Conservation (phyloP, 1,140 invertebrate genomes). For the Drosophila pseudoobscura region DNA sequence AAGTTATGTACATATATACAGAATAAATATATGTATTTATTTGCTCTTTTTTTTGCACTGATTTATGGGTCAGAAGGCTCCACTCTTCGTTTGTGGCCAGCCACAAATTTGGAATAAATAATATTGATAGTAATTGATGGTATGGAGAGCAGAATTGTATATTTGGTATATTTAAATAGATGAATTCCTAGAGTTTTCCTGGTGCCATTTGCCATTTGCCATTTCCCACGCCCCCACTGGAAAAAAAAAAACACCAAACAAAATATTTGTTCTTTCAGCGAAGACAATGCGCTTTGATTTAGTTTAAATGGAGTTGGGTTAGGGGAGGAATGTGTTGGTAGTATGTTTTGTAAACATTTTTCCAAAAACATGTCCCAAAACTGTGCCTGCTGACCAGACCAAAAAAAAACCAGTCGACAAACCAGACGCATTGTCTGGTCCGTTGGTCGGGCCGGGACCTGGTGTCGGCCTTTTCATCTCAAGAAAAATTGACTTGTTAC, state of each 20-base stretch:
- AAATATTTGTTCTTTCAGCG: slow-evolving; percentile 7
- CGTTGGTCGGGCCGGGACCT: slow-evolving; percentile 27
- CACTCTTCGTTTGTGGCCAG: slow-evolving; percentile 55
- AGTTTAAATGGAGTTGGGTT: slow-evolving; percentile 55
- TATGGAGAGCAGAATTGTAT: not conserved
- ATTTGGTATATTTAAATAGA: too few species aligned
- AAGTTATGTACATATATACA: slow-evolving; percentile 1
- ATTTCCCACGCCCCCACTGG: slow-evolving; percentile 53
- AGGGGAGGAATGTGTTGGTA: slow-evolving; percentile 34
- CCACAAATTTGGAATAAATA: slow-evolving; percentile 51
- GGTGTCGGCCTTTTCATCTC: slow-evolving; percentile 13
- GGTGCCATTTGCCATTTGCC: not conserved
- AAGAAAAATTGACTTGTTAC: slow-evolving; percentile 68
- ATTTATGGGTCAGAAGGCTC: slow-evolving; percentile 51
- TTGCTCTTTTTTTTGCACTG: slow-evolving; percentile 28
- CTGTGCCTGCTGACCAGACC: slow-evolving; percentile 24
- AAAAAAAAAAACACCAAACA: not conserved
- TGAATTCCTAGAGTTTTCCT: not conserved
- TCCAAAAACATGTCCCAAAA: slow-evolving; percentile 64
- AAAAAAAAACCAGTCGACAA: slow-evolving; percentile 1
- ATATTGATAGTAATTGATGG: slow-evolving; percentile 15
- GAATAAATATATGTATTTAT: slow-evolving; percentile 13
- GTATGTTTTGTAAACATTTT: slow-evolving; percentile 78
- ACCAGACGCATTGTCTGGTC: slow-evolving; percentile 51
- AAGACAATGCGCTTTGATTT: slow-evolving; percentile 62